Conservation (phyloP, 92 coral and sea anemone genomes). For the Bergia puertoricense region DNA sequence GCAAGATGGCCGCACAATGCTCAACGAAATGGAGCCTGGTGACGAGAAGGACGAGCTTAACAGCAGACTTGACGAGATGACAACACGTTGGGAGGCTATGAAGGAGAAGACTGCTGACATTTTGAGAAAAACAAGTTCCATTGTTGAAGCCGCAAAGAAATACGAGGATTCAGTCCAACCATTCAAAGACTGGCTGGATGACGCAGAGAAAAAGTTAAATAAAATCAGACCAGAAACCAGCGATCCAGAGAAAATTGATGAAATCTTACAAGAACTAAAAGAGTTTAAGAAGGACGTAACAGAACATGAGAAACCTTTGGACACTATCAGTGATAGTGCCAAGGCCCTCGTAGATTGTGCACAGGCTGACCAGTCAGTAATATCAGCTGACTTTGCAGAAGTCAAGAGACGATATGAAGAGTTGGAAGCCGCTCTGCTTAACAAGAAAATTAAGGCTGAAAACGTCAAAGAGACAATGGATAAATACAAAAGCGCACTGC, state of each 20-base stretch:
- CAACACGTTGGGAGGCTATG: slow-evolving; percentile 75
- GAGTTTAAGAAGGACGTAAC: slow-evolving; percentile 67
- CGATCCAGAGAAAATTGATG: slow-evolving; percentile 67
- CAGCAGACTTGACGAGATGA: slow-evolving; percentile 74
- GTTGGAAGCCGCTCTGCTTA: slow-evolving; percentile 51
- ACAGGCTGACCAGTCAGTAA: slow-evolving; percentile 81
- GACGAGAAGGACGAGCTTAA: slow-evolving; percentile 78
- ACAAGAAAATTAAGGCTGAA: slow-evolving; percentile 69
- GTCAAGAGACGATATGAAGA: slow-evolving; percentile 82
- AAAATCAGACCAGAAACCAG: slow-evolving; percentile 70
- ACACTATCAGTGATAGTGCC: slow-evolving; percentile 61
- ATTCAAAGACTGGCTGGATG: slow-evolving; percentile 86
- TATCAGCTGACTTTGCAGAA: slow-evolving; percentile 84
- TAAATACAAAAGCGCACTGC: slow-evolving; percentile 89
- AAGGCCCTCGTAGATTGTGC: slow-evolving; percentile 64
- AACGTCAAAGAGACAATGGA: slow-evolving; percentile 79
- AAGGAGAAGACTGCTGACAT: slow-evolving; percentile 76
- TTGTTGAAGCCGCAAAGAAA: slow-evolving; percentile 82
- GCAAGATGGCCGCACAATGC: slow-evolving; percentile 82
- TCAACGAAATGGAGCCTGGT: slow-evolving; percentile 82
- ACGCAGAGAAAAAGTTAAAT: slow-evolving; percentile 74
- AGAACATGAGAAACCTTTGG: slow-evolving; percentile 70
- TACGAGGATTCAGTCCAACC: slow-evolving; percentile 69
- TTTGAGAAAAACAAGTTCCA: slow-evolving; percentile 65
- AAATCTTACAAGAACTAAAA: slow-evolving; percentile 60